Evolutionary conservation across 2,888 invertebrate species (phyloP), one percentile per base, ranked within the genome.

Genomic region (Andrena flavipes): DNA sequence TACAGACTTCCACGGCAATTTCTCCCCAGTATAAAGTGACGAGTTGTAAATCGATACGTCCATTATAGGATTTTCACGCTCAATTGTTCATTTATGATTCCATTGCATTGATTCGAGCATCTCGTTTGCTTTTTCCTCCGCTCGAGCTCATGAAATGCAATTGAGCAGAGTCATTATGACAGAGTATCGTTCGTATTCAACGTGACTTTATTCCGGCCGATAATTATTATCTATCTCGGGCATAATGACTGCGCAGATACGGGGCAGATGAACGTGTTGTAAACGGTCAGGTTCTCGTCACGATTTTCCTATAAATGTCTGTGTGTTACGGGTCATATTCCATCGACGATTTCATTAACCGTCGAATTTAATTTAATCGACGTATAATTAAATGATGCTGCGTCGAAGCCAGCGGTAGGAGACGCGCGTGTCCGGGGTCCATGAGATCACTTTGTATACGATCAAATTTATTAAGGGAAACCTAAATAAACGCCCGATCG

Each of bases 401-500:
- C 54, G 4, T 29, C 20, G 29, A 35, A 16, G 49, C 13, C n/a
- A 71, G n/a, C 16, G n/a, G 20, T 1, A 4, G 42, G 42, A 51
- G 20, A 56, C 5, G 10, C 56, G 20, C 49, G 68, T 72, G 75
- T 64, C 42, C 35, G 10, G 10, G 29, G 49, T 59, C 30, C 62
- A 4, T 26, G 23, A 35, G 63, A 78, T 76, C 70, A 51, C 60
- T 81, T 82, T 84, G 84, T 86, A 49, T 30, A 75, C 62, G 59
- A 84, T 54, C 23, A 59, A 87, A 84, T 87, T 83, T 87, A 80
- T 85, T 72, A 76, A 77, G 54, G 54, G 56, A 49, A 29, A 71
- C 56, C 77, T 67, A 82, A 88, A 87, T 79, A 81, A 87, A 83
- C 74, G 76, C 42, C 7, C 60, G 82, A 88, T 82, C 71, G 60